Evolutionary conservation across 2,888 invertebrate genomes (phyloP), one percentile per base, ranked within the genome.

Genomic region (Chirona hameri): DNA sequence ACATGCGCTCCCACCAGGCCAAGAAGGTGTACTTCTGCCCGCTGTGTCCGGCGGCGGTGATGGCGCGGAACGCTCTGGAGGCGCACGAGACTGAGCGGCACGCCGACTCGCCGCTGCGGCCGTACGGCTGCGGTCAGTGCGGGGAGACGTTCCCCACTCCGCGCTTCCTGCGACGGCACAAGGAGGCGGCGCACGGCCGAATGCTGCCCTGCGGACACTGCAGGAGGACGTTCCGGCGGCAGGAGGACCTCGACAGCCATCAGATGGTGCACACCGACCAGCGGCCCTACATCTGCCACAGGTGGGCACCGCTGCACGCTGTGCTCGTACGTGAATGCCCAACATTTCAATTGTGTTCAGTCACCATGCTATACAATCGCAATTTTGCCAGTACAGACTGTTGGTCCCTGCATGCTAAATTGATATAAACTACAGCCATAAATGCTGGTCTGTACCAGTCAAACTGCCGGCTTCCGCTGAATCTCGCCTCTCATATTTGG

Each of bases 31-130:
- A 72, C 72, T 31, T 72, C 31, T 72, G 72, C 21, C 31, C 31
- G 72, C 72, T 72, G 18, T 72, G 72, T 18, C 72, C 72, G 15
- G 27, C 29, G 31, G 72, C 72, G 31, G 3, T 31, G 27, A 29
- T 72, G 72, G 29, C 72, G 31, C 72, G 72, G 15, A 72, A 72
- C 72, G 72, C 72, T 15, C 72, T 72, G 31, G 27, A 72, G 27
- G 72, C 14, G 31, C 72, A 72, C 72, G 72, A 72, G 72, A 18
- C 31, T 15, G 72, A 27, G 72, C 31, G 14, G 2, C 72, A 72
- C 72, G 72, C 72, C 27, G 72, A 27, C 31, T 29, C 31, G 12
- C 27, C 29, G 31, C 31, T 72, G 72, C 72, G 29, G 27, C 72
- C 72, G 72, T 31, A 72, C 31, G 72, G 29, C 72, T 72, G 72